Conservation (phyloP, 2,888 invertebrate species). For the Cataglyphis albicans region DNA sequence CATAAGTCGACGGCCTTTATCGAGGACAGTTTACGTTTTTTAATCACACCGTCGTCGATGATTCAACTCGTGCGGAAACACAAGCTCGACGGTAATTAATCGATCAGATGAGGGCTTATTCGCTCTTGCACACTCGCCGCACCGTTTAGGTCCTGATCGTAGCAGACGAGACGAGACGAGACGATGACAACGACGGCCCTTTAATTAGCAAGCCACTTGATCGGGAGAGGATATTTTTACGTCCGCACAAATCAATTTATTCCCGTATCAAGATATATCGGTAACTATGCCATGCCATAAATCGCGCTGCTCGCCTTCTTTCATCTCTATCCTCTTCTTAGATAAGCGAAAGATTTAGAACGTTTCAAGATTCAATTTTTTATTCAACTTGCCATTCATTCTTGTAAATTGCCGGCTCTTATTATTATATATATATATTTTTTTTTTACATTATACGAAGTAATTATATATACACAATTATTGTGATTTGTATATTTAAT, state of each 20-base stretch:
- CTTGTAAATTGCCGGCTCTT: background rate
- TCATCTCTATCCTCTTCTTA: slow-evolving; percentile 15
- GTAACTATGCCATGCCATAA: slow-evolving; percentile 50
- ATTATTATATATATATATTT: background rate
- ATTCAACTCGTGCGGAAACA: slow-evolving; percentile 51
- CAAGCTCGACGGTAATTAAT: slow-evolving; percentile 46
- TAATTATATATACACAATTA: background rate
- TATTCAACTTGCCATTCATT: background rate
- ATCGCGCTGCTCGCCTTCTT: slow-evolving; percentile 20
- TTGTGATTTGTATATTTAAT: background rate
- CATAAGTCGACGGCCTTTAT: slow-evolving; percentile 47
- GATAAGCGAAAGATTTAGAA: background rate
- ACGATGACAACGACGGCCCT: slow-evolving; percentile 35
- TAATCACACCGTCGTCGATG: slow-evolving; percentile 48
- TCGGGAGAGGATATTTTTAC: slow-evolving; percentile 44
- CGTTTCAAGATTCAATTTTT: background rate
- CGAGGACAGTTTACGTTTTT: slow-evolving; percentile 51
- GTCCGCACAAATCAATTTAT: slow-evolving; percentile 52
- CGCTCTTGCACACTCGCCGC: slow-evolving; percentile 37
- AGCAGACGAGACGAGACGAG: slow-evolving; percentile 26
- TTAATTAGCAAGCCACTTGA: slow-evolving; percentile 48
- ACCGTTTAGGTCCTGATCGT: slow-evolving; percentile 44
- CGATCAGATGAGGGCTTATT: slow-evolving; percentile 49
- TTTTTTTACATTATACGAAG: background rate
- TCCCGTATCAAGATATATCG: slow-evolving; percentile 43